Percentiles rank a stretch among this genome's conserved stretches.
These are phyloP conservation scores for Halictus rubicundus DNA, from an alignment of 1,140 invertebrate genomes.

Conservation along the genomic window DNA sequence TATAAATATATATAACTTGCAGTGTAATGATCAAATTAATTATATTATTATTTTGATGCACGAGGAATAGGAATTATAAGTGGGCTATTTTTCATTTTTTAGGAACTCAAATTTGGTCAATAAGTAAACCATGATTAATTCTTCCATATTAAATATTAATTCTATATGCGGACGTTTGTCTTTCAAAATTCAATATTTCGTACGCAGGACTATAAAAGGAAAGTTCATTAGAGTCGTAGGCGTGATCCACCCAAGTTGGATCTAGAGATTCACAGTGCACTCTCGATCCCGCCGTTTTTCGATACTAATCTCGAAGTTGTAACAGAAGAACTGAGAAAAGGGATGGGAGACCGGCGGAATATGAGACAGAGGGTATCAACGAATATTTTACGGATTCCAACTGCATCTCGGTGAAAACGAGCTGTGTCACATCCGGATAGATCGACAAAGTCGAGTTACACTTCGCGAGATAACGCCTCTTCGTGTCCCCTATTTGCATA, in stretches of 20 bases:
- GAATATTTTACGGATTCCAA: slow-evolving; percentile 57
- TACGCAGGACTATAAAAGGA: background rate
- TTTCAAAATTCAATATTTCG: too few species aligned
- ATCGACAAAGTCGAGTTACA: slow-evolving; percentile 28
- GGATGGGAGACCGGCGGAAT: background rate
- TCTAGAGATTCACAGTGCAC: background rate
- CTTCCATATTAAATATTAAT: too few species aligned
- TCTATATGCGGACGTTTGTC: too few species aligned
- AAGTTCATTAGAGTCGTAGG: slow-evolving; percentile 13
- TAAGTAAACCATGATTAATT: too few species aligned
- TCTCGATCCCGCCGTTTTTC: slow-evolving; percentile 1
- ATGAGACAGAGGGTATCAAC: background rate
- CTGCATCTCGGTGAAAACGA: slow-evolving; percentile 59
- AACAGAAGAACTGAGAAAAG: background rate
- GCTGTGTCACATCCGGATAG: slow-evolving; percentile 60
- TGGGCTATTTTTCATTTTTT: too few species aligned
- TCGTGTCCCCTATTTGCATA: slow-evolving; percentile 45
- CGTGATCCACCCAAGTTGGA: background rate
- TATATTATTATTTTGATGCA: too few species aligned
- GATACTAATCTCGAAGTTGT: slow-evolving; percentile 34
- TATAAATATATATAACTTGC: too few species aligned
- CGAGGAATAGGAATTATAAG: too few species aligned
- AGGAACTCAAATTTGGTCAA: too few species aligned
- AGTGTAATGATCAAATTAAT: too few species aligned
- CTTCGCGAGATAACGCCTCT: slow-evolving; percentile 24